These are phyloP conservation scores for Eupristina koningsbergeri DNA, from an alignment of 1,140 invertebrate species.

Conservation along the genomic window DNA sequence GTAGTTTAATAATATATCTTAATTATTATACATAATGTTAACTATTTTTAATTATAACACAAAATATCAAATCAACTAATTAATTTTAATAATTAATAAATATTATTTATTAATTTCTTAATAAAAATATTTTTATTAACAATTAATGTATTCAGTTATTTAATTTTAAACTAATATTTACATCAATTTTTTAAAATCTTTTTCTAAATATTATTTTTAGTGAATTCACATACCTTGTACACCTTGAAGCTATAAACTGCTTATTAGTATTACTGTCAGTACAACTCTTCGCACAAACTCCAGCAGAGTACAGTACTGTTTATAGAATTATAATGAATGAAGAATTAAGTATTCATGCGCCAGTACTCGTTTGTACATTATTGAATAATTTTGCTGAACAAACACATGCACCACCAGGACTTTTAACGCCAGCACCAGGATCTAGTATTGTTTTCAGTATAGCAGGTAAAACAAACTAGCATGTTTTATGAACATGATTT, in stretches of 20 bases:
- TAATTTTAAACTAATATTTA: too few relatives aligned
- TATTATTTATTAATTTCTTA: too few relatives aligned
- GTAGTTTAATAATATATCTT: background rate
- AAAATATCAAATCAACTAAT: too few relatives aligned
- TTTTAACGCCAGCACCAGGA: slow-evolving; percentile 77
- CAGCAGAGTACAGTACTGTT: slow-evolving; percentile 75
- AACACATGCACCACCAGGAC: slow-evolving; percentile 80
- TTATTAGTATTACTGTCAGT: slow-evolving; percentile 89
- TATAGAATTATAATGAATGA: slow-evolving; percentile 84
- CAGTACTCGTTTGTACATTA: slow-evolving; percentile 84
- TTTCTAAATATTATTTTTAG: slow-evolving; percentile 72
- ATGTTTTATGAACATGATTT: slow-evolving; percentile 33
- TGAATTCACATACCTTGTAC: slow-evolving; percentile 90
- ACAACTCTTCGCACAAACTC: slow-evolving; percentile 86
- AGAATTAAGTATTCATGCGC: slow-evolving; percentile 80
- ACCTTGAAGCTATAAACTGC: slow-evolving; percentile 90
- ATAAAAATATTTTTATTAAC: too few relatives aligned
- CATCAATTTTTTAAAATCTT: background rate
- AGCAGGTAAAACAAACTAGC: slow-evolving; percentile 75
- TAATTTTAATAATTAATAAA: too few relatives aligned
- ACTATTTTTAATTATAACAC: too few relatives aligned
- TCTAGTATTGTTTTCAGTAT: slow-evolving; percentile 89
- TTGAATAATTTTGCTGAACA: slow-evolving; percentile 86
- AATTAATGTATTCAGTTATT: too few relatives aligned
- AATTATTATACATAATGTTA: too few relatives aligned